Conservation (phyloP, 2,113 vertebrate genomes). For the Tonatia bakeri region DNA sequence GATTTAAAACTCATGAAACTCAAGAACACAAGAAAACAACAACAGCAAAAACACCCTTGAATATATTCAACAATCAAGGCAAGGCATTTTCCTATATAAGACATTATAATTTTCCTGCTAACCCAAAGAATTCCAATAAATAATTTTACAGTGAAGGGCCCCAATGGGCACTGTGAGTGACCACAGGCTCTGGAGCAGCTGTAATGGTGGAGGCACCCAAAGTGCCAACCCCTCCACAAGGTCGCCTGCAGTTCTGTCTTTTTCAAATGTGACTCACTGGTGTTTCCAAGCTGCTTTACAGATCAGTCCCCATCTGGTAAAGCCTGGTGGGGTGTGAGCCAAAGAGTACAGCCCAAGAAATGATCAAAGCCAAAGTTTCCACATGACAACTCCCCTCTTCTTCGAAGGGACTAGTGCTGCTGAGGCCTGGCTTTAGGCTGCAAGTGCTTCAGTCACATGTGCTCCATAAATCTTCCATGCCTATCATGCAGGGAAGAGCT, state of each 20-base stretch:
- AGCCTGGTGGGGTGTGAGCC: neutral
- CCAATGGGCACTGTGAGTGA: neutral
- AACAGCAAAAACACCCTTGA: neutral
- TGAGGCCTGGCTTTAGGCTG: neutral
- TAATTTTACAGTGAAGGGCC: constrained; percentile 70
- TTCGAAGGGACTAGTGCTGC: neutral
- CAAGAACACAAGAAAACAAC: neutral
- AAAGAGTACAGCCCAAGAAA: neutral
- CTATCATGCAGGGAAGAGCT: constrained; percentile 89
- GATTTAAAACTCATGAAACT: neutral
- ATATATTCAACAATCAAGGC: constrained; percentile 47
- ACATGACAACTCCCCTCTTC: neutral
- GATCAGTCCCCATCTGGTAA: neutral
- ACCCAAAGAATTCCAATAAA: constrained; percentile 76
- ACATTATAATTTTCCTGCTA: constrained; percentile 37
- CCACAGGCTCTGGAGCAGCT: neutral
- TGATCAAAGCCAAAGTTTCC: neutral
- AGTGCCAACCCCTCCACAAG: accelerated
- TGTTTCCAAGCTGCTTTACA: neutral
- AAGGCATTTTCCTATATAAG: constrained; percentile 57
- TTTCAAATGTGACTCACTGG: accelerated
- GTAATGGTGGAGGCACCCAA: too few species aligned
- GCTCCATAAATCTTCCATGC: accelerated
- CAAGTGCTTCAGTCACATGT: neutral
- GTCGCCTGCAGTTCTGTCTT: neutral